phyloP scores from a whole-genome alignment of 2,113 vertebrate species.

The Mirounga angustirostris region DNA sequence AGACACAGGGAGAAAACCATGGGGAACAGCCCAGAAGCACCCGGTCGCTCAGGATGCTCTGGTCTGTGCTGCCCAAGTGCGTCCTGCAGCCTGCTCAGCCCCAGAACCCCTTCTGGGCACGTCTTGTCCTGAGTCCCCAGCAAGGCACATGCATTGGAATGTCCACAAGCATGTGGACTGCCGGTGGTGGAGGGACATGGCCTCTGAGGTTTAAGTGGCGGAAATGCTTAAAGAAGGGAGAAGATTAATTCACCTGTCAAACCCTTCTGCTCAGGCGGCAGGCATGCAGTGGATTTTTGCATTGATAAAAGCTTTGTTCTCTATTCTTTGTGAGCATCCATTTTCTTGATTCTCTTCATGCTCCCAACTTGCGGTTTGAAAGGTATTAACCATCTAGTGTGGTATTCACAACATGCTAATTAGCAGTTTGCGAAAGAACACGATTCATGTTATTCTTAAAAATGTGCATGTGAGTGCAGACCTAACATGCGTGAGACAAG shows the following conservation, averaged over 20 bases:
- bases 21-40: too few species aligned
- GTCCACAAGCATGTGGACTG: background rate
- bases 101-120: too few species aligned
- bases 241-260: background rate
- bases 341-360: background rate
- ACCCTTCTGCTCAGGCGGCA: background rate
- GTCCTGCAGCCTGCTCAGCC: too few species aligned
- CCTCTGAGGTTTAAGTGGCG: background rate
- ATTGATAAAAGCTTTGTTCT: background rate
- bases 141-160: background rate
- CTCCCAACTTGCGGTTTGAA: background rate
- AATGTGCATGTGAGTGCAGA: background rate
- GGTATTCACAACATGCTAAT: background rate
- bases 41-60: background rate
- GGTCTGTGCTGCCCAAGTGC: background rate
- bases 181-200: too few species aligned
- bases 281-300: background rate
- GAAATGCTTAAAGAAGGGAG: background rate
- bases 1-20: background rate
- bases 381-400: background rate
- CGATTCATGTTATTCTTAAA: background rate
- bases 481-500: rapidly evolving
- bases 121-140: background rate
- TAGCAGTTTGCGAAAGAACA: background rate
- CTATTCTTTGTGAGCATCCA: background rate